Evolutionary conservation across 2,113 vertebrate genomes (phyloP).

Genomic region (Plectropomus leopardus): DNA sequence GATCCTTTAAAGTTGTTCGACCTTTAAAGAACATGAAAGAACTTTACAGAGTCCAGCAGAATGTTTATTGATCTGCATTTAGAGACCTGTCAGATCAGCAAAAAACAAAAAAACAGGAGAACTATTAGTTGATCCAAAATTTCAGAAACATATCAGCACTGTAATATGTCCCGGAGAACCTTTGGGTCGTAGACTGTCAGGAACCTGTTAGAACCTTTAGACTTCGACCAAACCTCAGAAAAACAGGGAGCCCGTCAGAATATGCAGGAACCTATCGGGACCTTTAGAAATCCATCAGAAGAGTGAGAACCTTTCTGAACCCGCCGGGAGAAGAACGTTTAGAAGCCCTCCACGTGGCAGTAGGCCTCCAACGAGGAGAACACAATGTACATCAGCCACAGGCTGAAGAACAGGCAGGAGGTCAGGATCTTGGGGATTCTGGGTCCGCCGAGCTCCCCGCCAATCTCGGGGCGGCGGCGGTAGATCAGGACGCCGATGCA

Average conservation of each 20-base stretch:
- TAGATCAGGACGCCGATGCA: constrained; percentile 95
- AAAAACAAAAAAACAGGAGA: neutral
- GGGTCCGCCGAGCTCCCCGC: constrained; percentile 97
- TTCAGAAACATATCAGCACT: neutral
- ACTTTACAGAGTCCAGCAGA: neutral
- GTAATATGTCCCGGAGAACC: neutral
- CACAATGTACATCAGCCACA: constrained; percentile 98
- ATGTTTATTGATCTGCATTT: neutral
- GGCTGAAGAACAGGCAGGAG: constrained; percentile 91
- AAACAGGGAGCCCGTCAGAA: neutral
- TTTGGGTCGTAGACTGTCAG: no score
- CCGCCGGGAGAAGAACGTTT: constrained; percentile 42
- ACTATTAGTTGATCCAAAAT: neutral
- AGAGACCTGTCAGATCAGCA: neutral
- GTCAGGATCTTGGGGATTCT: constrained; percentile 93
- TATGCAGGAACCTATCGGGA: neutral
- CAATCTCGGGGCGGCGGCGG: constrained; percentile 93
- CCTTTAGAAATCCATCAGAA: constrained; percentile 9
- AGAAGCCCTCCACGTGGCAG: constrained; percentile 97
- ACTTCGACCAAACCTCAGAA: neutral
- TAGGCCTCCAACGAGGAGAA: constrained; percentile 98
- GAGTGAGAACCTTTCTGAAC: neutral
- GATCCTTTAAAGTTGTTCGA: neutral
- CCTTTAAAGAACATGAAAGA: neutral
- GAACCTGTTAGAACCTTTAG: neutral